Conservation (phyloP, 2,113 vertebrate species). For the Poeciliopsis occidentalis region DNA sequence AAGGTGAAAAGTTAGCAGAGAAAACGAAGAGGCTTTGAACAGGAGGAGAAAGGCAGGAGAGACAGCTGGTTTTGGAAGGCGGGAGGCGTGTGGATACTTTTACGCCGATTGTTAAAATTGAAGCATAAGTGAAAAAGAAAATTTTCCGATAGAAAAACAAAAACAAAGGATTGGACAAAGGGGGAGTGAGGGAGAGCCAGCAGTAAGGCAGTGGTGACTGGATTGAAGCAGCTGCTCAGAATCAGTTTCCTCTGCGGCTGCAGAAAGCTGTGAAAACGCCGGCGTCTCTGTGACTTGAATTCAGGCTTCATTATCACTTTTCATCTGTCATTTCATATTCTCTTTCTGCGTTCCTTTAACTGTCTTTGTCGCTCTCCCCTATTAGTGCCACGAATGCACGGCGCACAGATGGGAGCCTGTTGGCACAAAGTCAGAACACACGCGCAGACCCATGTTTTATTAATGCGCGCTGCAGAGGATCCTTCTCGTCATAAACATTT, state of each 20-base stretch:
- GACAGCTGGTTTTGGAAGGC: conserved; percentile 33
- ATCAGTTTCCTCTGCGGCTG: conserved; percentile 5
- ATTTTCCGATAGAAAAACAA: background rate
- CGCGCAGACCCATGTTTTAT: conserved; percentile 54
- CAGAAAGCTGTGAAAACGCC: conserved; percentile 6
- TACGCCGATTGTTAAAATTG: conserved; percentile 4
- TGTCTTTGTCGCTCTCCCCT: conserved; percentile 22
- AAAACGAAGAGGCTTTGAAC: conserved; percentile 19
- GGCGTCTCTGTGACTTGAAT: background rate
- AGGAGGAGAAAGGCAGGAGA: conserved; percentile 14
- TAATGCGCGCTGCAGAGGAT: conserved; percentile 46
- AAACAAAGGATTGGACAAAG: background rate
- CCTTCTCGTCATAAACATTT: conserved; percentile 57
- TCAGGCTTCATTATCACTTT: conserved; percentile 36
- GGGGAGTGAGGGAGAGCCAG: background rate
- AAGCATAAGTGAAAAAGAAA: background rate
- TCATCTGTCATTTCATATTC: conserved; percentile 27
- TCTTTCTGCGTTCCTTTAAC: conserved; percentile 17
- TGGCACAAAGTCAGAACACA: conserved; percentile 36
- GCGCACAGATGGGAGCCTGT: conserved; percentile 53
- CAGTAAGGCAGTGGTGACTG: conserved; percentile 2
- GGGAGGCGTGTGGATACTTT: background rate
- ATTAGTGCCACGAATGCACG: conserved; percentile 42
- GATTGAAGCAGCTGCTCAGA: conserved; percentile 19
- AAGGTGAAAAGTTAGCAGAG: conserved; percentile 16